Evolutionary conservation across 64 coral and sea anemone genomes (phyloP).

Genomic region (Stichodactyla helianthus): DNA sequence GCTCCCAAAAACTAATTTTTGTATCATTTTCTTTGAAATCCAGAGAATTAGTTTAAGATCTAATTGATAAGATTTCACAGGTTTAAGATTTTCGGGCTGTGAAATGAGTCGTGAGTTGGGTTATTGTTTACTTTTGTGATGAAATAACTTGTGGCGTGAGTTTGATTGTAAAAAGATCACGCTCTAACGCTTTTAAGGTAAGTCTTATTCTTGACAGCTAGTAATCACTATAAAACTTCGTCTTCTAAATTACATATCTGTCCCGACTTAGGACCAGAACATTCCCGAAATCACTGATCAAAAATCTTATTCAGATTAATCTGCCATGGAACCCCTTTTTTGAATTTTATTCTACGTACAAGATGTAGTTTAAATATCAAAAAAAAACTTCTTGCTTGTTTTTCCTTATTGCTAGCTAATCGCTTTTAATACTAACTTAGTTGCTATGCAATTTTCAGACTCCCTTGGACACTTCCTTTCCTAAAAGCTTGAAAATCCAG

Average conservation of each 20-base stretch:
- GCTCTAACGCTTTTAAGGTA: background rate
- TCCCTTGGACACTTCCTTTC: background rate
- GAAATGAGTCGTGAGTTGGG: background rate
- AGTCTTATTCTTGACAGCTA: background rate
- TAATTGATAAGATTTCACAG: background rate
- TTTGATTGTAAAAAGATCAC: slow-evolving; percentile 3
- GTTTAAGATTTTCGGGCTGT: background rate
- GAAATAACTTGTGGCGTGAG: slow-evolving; percentile 1
- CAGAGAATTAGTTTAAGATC: background rate
- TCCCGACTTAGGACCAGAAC: background rate
- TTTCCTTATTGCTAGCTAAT: background rate
- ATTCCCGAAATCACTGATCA: background rate
- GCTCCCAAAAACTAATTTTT: background rate
- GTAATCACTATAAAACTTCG: background rate
- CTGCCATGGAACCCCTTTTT: background rate
- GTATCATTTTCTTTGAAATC: background rate
- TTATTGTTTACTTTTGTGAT: slow-evolving; percentile 15
- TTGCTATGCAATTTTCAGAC: background rate
- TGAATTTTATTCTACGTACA: background rate
- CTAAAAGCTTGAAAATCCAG: background rate
- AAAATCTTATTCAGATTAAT: background rate
- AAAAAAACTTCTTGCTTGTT: background rate
- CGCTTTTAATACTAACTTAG: background rate
- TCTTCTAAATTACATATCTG: background rate
- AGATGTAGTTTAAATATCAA: background rate